Conservation (phyloP, 1,140 invertebrate species). For the Caerostris darwini region DNA sequence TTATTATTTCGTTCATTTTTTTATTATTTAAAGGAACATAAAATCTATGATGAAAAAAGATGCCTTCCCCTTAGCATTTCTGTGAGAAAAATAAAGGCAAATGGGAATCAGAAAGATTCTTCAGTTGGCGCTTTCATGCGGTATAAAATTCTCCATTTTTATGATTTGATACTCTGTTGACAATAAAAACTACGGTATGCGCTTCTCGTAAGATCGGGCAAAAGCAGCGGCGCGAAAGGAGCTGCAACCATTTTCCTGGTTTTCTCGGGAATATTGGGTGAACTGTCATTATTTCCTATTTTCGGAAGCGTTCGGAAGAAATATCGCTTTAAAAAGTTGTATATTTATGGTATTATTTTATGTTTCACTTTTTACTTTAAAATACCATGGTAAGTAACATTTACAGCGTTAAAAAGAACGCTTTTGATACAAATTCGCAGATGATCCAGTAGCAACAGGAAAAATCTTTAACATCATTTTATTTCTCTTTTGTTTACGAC, state of each 20-base stretch:
- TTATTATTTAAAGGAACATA: too few species aligned
- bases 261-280: not conserved
- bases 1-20: not conserved
- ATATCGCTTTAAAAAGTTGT: not conserved
- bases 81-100: not conserved
- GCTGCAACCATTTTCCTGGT: not conserved
- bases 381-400: not conserved
- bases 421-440: too few species aligned
- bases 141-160: not conserved
- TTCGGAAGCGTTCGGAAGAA: not conserved
- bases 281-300: not conserved
- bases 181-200: constrained; percentile 10
- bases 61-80: not conserved
- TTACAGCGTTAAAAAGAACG: too few species aligned
- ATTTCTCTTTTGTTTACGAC: too few species aligned
- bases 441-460: too few species aligned
- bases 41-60: too few species aligned
- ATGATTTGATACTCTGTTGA: constrained; percentile 35
- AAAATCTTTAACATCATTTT: too few species aligned
- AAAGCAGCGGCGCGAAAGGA: not conserved
- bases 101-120: not conserved
- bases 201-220: not conserved
- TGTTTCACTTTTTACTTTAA: not conserved
- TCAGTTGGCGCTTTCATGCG: not conserved
- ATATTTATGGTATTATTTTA: not conserved